A percentile compares a stretch with the other conserved stretches of the same genome.
These are phyloP conservation scores for Crotalus tigris DNA, from an alignment of 2,113 vertebrate genomes.

Conservation along the genomic window DNA sequence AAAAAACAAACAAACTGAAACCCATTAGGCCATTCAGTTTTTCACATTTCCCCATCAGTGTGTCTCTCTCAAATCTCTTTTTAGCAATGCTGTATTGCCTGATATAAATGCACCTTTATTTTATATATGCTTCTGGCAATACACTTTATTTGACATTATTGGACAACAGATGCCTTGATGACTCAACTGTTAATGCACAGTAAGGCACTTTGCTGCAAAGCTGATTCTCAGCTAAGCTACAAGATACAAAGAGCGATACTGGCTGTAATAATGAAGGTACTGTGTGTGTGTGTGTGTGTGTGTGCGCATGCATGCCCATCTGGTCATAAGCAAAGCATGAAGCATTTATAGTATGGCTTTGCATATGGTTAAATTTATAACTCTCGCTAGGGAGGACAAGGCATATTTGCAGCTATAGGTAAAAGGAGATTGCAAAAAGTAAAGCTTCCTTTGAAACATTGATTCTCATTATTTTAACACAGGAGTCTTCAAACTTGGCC, in stretches of 20 bases:
- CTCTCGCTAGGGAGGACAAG: conserved; percentile 8
- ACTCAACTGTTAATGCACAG: conserved; percentile 53
- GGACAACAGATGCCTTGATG: conserved; percentile 52
- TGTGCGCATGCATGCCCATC: conserved; percentile 17
- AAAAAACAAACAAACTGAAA: conserved; percentile 22
- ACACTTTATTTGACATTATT: conserved; percentile 54
- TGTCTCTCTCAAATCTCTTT: conserved; percentile 59
- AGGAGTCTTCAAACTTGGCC: background rate
- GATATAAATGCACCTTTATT: conserved; percentile 57
- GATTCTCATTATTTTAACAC: conserved; percentile 27
- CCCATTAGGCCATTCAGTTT: conserved; percentile 45
- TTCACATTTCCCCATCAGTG: conserved; percentile 56
- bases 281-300: conserved; percentile 35
- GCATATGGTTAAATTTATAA: conserved; percentile 48
- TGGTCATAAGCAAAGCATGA: conserved; percentile 31
- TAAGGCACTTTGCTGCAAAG: conserved; percentile 63
- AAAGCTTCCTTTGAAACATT: conserved; percentile 38
- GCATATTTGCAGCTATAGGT: conserved; percentile 8
- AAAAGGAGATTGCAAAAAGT: conserved; percentile 29
- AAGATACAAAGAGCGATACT: conserved; percentile 47
- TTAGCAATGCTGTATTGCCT: conserved; percentile 53
- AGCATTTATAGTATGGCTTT: conserved; percentile 52
- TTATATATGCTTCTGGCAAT: conserved; percentile 59
- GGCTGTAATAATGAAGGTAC: conserved; percentile 48
- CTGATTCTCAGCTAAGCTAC: conserved; percentile 25